Conservation (phyloP, 2,113 vertebrate genomes). For the Thalassoma bifasciatum region DNA sequence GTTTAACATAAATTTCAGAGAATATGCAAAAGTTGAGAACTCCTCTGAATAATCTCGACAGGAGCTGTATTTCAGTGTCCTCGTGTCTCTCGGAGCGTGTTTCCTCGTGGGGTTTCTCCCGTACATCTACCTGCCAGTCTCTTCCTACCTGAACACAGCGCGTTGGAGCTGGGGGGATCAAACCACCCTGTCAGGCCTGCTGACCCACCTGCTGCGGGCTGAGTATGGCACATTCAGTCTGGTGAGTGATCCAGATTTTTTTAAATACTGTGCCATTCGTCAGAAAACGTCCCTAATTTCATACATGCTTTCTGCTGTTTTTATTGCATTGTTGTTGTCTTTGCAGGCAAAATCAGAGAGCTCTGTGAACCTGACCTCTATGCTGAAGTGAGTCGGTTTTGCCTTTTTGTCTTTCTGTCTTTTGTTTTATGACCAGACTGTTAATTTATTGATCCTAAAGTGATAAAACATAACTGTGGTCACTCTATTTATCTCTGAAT, state of each 20-base stretch:
- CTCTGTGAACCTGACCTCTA: slow-evolving; percentile 81
- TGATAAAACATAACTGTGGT: too few relatives aligned
- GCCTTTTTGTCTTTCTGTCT: not conserved
- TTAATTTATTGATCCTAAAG: too few relatives aligned
- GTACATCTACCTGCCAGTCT: slow-evolving; percentile 92
- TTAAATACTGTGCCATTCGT: too few relatives aligned
- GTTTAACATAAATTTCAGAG: not conserved
- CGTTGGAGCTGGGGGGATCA: slow-evolving; percentile 99
- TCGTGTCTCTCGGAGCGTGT: slow-evolving; percentile 84
- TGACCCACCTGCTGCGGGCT: slow-evolving; percentile 94
- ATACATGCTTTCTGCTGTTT: not conserved
- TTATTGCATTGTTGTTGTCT: slow-evolving; percentile 31
- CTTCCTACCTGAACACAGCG: slow-evolving; percentile 89
- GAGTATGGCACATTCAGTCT: slow-evolving; percentile 99
- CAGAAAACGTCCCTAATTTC: too few relatives aligned
- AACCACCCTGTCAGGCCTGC: slow-evolving; percentile 90
- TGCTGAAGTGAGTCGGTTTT: slow-evolving; percentile 88
- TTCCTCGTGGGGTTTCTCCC: slow-evolving; percentile 91
- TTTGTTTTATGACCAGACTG: too few relatives aligned
- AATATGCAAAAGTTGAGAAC: not conserved
- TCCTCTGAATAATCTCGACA: slow-evolving; percentile 65
- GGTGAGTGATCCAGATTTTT: slow-evolving; percentile 75
- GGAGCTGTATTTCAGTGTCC: slow-evolving; percentile 85
- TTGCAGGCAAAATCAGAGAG: slow-evolving; percentile 91
- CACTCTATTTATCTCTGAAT: too few relatives aligned